These are phyloP conservation scores for Sylvilagus bachmani DNA, from an alignment of 2,113 vertebrate species.

Conservation along the genomic window DNA sequence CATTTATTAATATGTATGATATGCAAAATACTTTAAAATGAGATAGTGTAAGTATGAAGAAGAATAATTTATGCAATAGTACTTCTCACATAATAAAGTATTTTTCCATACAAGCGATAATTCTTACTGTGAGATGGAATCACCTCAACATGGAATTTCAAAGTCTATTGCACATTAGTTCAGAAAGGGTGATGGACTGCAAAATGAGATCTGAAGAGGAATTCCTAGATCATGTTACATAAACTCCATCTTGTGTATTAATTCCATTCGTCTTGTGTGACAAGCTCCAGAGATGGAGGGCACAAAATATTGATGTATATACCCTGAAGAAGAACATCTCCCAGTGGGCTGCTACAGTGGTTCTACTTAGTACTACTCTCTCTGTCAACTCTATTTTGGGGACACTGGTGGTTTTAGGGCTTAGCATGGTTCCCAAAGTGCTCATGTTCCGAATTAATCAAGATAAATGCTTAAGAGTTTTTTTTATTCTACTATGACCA, in stretches of 20 bases:
- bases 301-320: background rate
- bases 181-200: conserved; percentile 25
- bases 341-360: background rate
- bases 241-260: conserved; percentile 61
- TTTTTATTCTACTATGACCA: background rate
- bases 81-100: conserved; percentile 61
- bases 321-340: background rate
- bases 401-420: background rate
- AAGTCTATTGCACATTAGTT: conserved; percentile 57
- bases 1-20: conserved; percentile 71
- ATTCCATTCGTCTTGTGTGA: conserved; percentile 70
- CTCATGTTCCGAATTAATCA: background rate
- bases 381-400: conserved; percentile 3
- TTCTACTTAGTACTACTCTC: background rate
- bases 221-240: conserved; percentile 21
- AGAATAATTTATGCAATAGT: conserved; percentile 68
- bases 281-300: conserved; percentile 37
- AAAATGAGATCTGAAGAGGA: conserved; percentile 55
- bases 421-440: conserved; percentile 12
- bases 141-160: conserved; percentile 47
- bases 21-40: conserved; percentile 63
- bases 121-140: conserved; percentile 60
- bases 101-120: conserved; percentile 63
- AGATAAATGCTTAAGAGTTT: conserved; percentile 6
- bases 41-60: conserved; percentile 53